A percentile compares a stretch with the other conserved stretches of the same genome.
Conservation (phyloP, 2,888 invertebrate genomes). For the Tricholauxania praeusta region DNA sequence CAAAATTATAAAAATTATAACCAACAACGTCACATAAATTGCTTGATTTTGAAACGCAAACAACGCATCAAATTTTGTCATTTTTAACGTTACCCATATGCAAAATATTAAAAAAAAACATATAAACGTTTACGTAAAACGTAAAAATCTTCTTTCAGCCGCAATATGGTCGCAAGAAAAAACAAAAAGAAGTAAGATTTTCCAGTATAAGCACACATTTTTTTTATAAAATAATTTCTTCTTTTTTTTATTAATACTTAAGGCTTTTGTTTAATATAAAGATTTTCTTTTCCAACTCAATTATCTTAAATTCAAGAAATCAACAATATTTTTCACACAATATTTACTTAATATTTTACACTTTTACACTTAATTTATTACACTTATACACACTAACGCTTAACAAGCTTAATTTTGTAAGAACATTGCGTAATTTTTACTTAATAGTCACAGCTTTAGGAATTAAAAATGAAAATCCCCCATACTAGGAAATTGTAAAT, state of each 20-base stretch:
- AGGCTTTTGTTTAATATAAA: neutral
- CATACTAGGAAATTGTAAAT: neutral
- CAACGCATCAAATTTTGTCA: constrained; percentile 3
- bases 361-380: neutral
- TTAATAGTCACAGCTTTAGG: neutral
- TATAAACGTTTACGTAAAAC: constrained; percentile 7
- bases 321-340: neutral
- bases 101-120: constrained; percentile 13
- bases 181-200: constrained; percentile 98
- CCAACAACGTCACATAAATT: constrained; percentile 9
- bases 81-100: too few relatives aligned
- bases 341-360: neutral
- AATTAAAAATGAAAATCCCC: neutral
- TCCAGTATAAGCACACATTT: constrained; percentile 53
- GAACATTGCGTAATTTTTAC: neutral
- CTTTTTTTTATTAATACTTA: neutral
- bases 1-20: constrained; percentile 29
- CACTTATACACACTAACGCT: neutral
- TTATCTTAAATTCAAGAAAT: neutral
- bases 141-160: constrained; percentile 68
- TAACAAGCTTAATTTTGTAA: neutral
- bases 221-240: neutral
- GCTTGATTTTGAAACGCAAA: constrained; percentile 39
- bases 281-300: too few relatives aligned
- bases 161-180: constrained; percentile 94